Percentiles rank a stretch among this genome's conserved stretches.
phyloP scores from a whole-genome alignment of 2,113 vertebrate species.

The Lagenorhynchus albirostris region DNA sequence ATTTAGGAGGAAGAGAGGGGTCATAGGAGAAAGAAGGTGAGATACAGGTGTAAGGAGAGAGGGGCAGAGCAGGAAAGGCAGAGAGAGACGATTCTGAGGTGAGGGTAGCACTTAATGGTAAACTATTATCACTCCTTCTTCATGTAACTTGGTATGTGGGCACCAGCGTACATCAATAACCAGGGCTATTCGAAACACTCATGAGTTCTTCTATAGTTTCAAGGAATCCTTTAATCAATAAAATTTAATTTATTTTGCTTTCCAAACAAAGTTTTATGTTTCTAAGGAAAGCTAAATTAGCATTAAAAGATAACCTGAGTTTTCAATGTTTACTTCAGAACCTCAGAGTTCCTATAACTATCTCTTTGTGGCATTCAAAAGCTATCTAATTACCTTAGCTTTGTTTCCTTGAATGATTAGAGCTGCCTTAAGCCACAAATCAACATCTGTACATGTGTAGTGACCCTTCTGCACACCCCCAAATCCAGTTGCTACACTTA shows the following conservation, averaged over 20 bases:
- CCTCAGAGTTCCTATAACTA: background rate
- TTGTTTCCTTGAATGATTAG: background rate
- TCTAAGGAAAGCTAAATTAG: background rate
- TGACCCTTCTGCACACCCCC: background rate
- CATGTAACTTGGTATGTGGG: background rate
- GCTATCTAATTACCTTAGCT: background rate
- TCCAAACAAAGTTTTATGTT: constrained; percentile 1
- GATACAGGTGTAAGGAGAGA: background rate
- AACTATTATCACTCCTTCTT: background rate
- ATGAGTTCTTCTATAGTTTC: background rate
- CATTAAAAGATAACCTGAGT: background rate
- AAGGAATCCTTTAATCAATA: background rate
- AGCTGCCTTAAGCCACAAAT: background rate
- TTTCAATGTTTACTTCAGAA: background rate
- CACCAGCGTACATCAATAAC: background rate
- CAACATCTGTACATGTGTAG: background rate
- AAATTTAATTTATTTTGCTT: background rate
- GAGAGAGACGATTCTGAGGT: background rate
- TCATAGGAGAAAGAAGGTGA: background rate
- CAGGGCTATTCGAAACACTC: background rate
- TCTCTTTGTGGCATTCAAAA: background rate
- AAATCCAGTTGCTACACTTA: background rate
- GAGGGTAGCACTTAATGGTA: accelerated
- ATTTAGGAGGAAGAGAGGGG: background rate
- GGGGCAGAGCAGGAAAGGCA: background rate